Evolutionary conservation across 1,140 invertebrate species (phyloP).

Genomic region (Pseudobourletiella spinata): DNA sequence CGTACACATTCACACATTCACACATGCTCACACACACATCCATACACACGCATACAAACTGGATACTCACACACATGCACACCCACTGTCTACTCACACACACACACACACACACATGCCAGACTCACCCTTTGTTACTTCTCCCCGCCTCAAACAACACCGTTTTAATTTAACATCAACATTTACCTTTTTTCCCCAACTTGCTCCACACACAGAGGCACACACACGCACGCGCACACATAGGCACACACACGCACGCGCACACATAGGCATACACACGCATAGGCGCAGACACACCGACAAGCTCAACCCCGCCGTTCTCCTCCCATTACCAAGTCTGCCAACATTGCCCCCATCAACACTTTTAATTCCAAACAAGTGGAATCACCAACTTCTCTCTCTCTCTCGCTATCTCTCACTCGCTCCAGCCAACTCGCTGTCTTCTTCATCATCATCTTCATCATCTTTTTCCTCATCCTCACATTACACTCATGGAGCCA

Average conservation of each 20-base stretch:
- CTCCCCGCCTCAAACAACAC: neutral
- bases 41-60: neutral
- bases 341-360: no score
- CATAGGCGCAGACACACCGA: no score
- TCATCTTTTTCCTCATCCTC: no score
- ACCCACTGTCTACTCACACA: neutral
- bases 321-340: no score
- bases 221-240: no score
- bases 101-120: neutral
- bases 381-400: no score
- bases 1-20: neutral
- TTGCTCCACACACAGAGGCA: no score
- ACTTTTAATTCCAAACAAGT: no score
- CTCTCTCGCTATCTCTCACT: neutral
- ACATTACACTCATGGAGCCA: no score
- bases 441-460: neutral
- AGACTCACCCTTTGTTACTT: neutral
- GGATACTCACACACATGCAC: neutral
- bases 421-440: neutral
- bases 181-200: conserved; percentile 23
- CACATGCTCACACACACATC: neutral
- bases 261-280: no score
- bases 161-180: conserved; percentile 19
- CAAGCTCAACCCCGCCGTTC: no score
- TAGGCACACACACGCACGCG: no score